Percentiles rank a stretch among this genome's conserved stretches.
Conservation (phyloP, 2,113 vertebrate species). For the Phalacrocorax brasilianus region DNA sequence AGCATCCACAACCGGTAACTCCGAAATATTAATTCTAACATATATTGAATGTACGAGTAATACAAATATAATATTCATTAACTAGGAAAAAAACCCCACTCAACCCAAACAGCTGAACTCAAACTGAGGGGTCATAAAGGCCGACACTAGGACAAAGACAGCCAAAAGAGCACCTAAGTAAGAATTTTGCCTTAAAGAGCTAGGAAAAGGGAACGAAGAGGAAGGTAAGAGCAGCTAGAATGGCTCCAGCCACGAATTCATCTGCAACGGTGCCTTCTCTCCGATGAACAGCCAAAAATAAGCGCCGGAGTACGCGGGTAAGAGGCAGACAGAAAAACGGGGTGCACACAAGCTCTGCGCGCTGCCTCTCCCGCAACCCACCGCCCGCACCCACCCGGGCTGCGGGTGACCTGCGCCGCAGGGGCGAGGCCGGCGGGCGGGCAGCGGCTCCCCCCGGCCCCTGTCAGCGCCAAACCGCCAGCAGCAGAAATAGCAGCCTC, state of each 20-base stretch:
- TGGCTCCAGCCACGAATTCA: accelerated
- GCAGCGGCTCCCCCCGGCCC: too few relatives aligned
- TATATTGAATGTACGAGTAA: too few relatives aligned
- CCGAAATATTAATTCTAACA: not conserved
- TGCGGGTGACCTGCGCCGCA: too few relatives aligned
- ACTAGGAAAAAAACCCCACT: not conserved
- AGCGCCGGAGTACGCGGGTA: accelerated
- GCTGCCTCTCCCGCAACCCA: too few relatives aligned
- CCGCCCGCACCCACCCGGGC: too few relatives aligned
- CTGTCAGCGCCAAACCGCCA: too few relatives aligned
- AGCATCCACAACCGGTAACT: not conserved
- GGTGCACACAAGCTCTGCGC: too few relatives aligned
- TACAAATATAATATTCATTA: not conserved
- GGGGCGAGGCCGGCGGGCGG: too few relatives aligned
- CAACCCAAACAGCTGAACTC: too few relatives aligned
- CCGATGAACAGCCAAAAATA: accelerated
- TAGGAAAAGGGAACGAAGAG: accelerated
- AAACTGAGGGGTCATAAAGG: not conserved
- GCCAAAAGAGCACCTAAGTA: accelerated
- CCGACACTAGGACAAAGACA: accelerated
- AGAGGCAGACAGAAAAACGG: not conserved
- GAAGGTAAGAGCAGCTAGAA: accelerated
- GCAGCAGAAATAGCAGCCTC: too few relatives aligned
- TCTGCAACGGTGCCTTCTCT: accelerated
- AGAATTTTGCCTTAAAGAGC: accelerated